Evolutionary conservation across 2,888 invertebrate species (phyloP), one percentile per base, ranked within the genome.

Genomic region (Dasypogon diadema): DNA sequence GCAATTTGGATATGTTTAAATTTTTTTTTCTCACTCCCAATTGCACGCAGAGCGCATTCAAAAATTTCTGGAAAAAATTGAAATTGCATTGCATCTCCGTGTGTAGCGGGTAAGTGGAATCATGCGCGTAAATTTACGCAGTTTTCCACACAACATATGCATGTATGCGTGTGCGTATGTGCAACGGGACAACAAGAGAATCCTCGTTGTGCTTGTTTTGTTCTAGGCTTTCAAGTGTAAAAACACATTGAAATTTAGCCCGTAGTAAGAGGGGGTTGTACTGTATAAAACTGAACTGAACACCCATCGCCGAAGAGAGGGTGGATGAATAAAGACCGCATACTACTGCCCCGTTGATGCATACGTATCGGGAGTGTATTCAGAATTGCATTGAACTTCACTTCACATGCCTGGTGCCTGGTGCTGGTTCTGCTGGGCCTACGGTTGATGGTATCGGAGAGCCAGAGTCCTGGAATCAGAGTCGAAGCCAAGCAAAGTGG

Each of bases 51-150:
- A n/a, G n/a, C n/a, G n/a, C n/a, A 30, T 30, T 30, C 8, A 42
- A 12, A 12, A 42, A 42, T 0, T 12, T 12, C 8, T 6, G 42
- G 1, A 0, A 42, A 42, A 42, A 30, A 6, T 5, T 10, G 16
- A 48, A 51, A 51, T 5, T 51, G 14, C 51, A 51, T 51, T 51
- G n/a, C n/a, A n/a, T n/a, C n/a, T n/a, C n/a, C n/a, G n/a, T n/a
- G n/a, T n/a, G 54, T 70, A 6, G 54, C 10, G 54, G 54, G 34
- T 3, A 16, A 54, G 16, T 21, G 54, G 16, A n/a, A 22, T 30
- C 70, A 70, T 70, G 54, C 70, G 54, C 70, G 70, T 70, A 70
- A 70, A 54, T 70, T 70, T 70, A 70, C 70, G 70, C 70, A 70
- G 21, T 70, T 70, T 70, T 70, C 48, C 30, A 3, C 30, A 30